These are phyloP conservation scores for Takifugu ocellatus DNA, from an alignment of 2,797 vertebrate genomes.

Conservation along the genomic window DNA sequence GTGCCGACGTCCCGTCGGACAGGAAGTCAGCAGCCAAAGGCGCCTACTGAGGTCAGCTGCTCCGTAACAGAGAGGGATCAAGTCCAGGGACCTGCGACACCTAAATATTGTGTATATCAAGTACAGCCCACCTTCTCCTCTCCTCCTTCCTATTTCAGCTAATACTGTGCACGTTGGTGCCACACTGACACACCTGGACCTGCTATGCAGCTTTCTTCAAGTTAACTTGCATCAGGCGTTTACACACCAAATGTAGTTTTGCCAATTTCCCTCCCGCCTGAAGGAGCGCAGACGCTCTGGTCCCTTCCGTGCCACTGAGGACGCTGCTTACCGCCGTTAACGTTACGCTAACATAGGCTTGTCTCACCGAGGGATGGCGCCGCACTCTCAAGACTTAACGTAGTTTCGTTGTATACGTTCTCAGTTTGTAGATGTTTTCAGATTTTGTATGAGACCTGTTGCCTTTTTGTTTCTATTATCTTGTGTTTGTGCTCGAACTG, in stretches of 20 bases:
- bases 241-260: slow-evolving; percentile 36
- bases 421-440: slow-evolving; percentile 28
- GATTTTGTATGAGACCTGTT: slow-evolving; percentile 45
- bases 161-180: slow-evolving; percentile 11
- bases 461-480: slow-evolving; percentile 61
- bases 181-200: slow-evolving; percentile 31
- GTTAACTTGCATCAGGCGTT: slow-evolving; percentile 20
- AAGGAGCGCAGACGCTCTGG: slow-evolving; percentile 16
- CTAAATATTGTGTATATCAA: slow-evolving; percentile 50
- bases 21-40: slow-evolving; percentile 7
- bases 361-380: background rate
- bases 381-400: too few species aligned
- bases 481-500: slow-evolving; percentile 39
- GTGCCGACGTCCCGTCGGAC: background rate
- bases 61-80: too few species aligned
- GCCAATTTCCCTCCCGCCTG: slow-evolving; percentile 40
- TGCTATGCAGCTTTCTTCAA: slow-evolving; percentile 54
- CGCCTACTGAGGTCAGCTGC: too few species aligned
- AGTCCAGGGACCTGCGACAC: slow-evolving; percentile 4
- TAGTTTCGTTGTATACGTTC: background rate
- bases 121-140: slow-evolving; percentile 45
- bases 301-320: slow-evolving; percentile 39
- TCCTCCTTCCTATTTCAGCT: slow-evolving; percentile 24
- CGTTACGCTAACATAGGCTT: slow-evolving; percentile 9
- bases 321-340: slow-evolving; percentile 3